These are phyloP conservation scores for Odontomachus brunneus DNA, from an alignment of 1,140 invertebrate genomes.

Conservation along the genomic window DNA sequence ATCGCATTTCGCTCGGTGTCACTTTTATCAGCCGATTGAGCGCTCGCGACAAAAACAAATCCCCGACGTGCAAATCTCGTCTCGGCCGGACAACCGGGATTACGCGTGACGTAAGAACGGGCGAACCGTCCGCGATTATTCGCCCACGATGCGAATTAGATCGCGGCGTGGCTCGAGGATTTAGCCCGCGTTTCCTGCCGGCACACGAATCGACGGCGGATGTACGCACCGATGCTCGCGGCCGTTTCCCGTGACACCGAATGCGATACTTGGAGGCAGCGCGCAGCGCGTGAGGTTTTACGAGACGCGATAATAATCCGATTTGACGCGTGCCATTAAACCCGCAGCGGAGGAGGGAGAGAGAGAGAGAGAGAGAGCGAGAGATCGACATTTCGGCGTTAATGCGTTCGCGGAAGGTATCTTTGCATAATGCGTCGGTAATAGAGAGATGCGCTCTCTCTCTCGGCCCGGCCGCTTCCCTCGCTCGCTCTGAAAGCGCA, in stretches of 20 bases:
- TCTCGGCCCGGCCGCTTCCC: neutral
- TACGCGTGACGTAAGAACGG: too few species aligned
- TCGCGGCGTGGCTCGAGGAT: too few species aligned
- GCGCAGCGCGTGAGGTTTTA: conserved; percentile 20
- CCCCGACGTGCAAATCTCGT: neutral
- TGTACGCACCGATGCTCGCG: too few species aligned
- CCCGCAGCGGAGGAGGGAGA: conserved; percentile 23
- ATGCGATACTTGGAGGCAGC: neutral
- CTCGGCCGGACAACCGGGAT: neutral
- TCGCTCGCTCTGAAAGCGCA: conserved; percentile 49
- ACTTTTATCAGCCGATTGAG: conserved; percentile 25
- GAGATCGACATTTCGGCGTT: conserved; percentile 62
- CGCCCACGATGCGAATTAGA: too few species aligned
- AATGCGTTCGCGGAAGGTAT: conserved; percentile 61
- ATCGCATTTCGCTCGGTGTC: conserved; percentile 73
- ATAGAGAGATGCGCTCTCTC: conserved; percentile 26
- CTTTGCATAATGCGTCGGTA: conserved; percentile 55
- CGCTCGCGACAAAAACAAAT: neutral
- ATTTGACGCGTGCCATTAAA: conserved; percentile 54
- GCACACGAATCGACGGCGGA: too few species aligned
- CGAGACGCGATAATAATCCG: conserved; percentile 47
- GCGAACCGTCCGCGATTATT: too few species aligned
- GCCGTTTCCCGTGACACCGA: too few species aligned
- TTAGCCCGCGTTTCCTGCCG: too few species aligned
- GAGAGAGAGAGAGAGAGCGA: conserved; percentile 28